Conservation (phyloP, 2,797 vertebrate species). For the Gallinago stenura region DNA sequence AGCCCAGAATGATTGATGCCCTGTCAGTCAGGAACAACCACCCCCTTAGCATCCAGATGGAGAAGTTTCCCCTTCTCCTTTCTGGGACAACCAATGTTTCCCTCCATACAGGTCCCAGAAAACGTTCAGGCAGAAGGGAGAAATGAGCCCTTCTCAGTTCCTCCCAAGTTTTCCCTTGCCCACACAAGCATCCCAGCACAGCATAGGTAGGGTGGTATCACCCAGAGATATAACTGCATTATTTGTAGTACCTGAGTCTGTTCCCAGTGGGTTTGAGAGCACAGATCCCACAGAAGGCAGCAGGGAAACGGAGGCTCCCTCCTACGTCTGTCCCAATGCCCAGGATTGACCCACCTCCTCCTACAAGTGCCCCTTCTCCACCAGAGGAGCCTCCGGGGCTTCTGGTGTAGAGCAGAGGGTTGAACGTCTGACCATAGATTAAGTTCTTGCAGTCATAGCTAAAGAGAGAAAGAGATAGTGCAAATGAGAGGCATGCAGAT, state of each 20-base stretch:
- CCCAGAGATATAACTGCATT: background rate
- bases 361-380: slow-evolving; percentile 82
- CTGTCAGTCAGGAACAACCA: background rate
- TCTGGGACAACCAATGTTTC: background rate
- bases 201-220: background rate
- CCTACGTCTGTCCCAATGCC: slow-evolving; percentile 81
- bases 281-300: slow-evolving; percentile 83
- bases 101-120: background rate
- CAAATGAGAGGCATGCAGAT: background rate
- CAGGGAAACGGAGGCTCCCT: slow-evolving; percentile 83
- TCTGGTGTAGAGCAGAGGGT: slow-evolving; percentile 86
- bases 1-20: background rate
- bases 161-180: background rate
- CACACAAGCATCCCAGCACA: background rate
- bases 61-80: background rate
- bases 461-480: background rate
- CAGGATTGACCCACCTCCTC: slow-evolving; percentile 78
- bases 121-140: background rate
- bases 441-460: slow-evolving; percentile 93
- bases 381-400: slow-evolving; percentile 88
- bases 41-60: background rate
- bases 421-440: slow-evolving; percentile 87
- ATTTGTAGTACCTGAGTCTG: slow-evolving; percentile 77
- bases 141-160: background rate
- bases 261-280: slow-evolving; percentile 79